phyloP scores from a whole-genome alignment of 2,113 vertebrate genomes.

The Rutilus rutilus region DNA sequence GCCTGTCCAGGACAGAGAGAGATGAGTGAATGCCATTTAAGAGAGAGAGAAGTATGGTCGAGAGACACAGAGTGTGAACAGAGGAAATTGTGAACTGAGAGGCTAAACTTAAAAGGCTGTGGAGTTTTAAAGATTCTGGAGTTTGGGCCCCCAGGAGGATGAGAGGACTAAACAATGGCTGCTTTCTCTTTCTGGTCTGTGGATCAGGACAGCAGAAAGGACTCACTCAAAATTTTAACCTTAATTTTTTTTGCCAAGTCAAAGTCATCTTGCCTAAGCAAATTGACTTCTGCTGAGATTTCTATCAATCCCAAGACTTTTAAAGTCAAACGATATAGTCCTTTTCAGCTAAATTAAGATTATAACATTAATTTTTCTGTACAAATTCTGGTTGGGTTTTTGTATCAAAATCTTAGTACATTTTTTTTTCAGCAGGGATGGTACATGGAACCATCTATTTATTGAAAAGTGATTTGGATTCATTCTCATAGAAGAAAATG shows the following conservation, averaged over 20 bases:
- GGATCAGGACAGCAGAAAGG: conserved; percentile 64
- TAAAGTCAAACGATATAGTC: background rate
- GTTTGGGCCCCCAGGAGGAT: conserved; percentile 50
- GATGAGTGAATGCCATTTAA: conserved; percentile 35
- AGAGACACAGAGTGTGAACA: conserved; percentile 53
- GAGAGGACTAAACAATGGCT: conserved; percentile 62
- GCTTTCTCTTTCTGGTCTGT: conserved; percentile 61
- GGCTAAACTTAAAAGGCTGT: conserved; percentile 17
- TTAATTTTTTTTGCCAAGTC: conserved; percentile 50
- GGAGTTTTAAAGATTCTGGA: conserved; percentile 37
- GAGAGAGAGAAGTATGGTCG: conserved; percentile 21
- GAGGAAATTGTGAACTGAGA: conserved; percentile 39
- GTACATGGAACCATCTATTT: background rate
- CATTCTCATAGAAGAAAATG: background rate
- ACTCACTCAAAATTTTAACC: conserved; percentile 61
- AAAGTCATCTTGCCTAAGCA: background rate
- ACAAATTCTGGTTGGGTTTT: background rate
- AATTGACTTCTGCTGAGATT: background rate
- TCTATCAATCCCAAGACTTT: background rate
- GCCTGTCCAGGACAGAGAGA: conserved; percentile 52
- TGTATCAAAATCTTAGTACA: background rate
- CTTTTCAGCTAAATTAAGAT: background rate
- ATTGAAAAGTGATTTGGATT: background rate
- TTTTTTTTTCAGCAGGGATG: background rate
- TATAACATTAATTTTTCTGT: background rate